Base-by-base conservation (phyloP, 2,113 vertebrate genomes). In the Nicator chloris region DNA sequence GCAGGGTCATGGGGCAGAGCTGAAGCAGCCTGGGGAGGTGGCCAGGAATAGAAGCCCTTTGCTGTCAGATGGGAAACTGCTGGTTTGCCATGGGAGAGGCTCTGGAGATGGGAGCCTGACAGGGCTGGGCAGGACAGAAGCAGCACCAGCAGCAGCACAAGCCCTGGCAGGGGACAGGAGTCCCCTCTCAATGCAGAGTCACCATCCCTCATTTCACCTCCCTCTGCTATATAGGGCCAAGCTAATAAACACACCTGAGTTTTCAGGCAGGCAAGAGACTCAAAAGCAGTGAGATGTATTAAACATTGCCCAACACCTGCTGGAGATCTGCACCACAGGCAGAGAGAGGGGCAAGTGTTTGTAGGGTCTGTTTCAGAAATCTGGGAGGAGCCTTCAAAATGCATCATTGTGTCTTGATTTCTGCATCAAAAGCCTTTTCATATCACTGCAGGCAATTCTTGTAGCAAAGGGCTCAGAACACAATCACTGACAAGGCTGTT, bases 371-470 rank as follows among this genome's bases (percentile, higher is more conserved):
- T 70, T 66, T 27, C 71, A 70, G 45, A 59, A 61, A 27, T 18
- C 75, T 44, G 63, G 72, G 68, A 88, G 40, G 40, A 94, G 44
- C 80, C 49, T 79, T 84, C 64, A 44, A 54, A 90, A 78, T 4
- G 13, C 77, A 93, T 60, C 85, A 80, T 20, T 27, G 2, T 53
- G 39, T 44, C 88, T 90, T 72, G 78, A 68, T 49, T 92, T 76
- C 80, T 83, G 56, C 85, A 96, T 68, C 70, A 95, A 96, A 88
- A 71, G 72, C 56, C 86, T 83, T 95, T 90, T 95, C 49, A 82
- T 51, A 86, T 57, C 76, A 82, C 65, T 88, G 88, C 37, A 92
- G 57, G 80, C 82, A 95, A 21, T 57, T 65, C 92, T 89, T 6
- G 0, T 16, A 71, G 80, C 88, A 64, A 73, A 80, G 4, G 14